phyloP scores from a whole-genome alignment of 2,113 vertebrate species.

The Anhinga rufa region DNA sequence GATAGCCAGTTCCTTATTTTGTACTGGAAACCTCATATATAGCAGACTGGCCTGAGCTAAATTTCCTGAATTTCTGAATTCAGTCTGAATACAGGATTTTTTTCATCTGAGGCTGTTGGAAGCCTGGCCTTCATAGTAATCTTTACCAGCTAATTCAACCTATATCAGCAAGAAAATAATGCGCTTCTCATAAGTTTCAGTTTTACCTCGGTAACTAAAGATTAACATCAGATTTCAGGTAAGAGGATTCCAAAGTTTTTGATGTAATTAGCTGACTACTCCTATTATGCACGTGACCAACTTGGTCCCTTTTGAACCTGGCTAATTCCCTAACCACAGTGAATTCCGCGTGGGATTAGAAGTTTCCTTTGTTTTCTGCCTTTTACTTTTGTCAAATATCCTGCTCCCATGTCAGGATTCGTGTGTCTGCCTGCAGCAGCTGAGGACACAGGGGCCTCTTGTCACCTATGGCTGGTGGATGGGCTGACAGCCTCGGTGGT shows the following conservation, averaged over 20 bases:
- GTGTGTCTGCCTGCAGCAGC: background rate
- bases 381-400: background rate
- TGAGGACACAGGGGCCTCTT: background rate
- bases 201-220: background rate
- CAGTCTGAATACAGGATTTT: background rate
- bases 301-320: background rate
- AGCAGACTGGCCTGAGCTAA: background rate
- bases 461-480: background rate
- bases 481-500: fast-evolving
- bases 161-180: background rate
- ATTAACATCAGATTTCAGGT: background rate
- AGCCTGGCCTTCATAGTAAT: background rate
- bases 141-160: background rate
- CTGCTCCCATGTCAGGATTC: background rate
- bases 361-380: background rate
- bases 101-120: background rate
- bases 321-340: background rate
- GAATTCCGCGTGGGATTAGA: background rate
- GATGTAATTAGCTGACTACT: background rate
- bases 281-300: background rate
- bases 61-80: background rate
- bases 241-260: background rate
- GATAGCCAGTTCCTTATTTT: background rate
- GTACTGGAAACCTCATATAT: background rate
- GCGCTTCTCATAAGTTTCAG: background rate